Base-by-base conservation (phyloP, 2,888 invertebrate genomes). In the Drosophila setosimentum region DNA sequence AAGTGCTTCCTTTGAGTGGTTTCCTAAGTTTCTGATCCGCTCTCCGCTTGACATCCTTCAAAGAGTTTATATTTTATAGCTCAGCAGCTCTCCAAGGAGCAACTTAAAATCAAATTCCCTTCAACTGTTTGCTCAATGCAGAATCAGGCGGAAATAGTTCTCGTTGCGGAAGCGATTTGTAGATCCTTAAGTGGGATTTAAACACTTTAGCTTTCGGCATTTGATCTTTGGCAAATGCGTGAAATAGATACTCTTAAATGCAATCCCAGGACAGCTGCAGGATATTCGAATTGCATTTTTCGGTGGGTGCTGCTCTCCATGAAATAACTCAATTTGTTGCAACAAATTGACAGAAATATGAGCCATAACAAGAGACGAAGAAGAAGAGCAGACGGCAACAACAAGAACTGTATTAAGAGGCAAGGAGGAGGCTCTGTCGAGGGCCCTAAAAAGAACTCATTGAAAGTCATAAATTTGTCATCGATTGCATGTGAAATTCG, bases 401-500 rank as follows among this genome's bases (percentile, higher is more conserved):
- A 11, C 5, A 27, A 27, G 27, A 27, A 48, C 10, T 1, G 1
- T 21, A 45, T 45, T 24, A 16, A 16, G 24, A 24, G 45, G 45
- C 16, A 45, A 24, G 24, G 0, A 24, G 16, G 48, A 48, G 62
- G 29, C 45, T 30, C 48, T 66, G 59, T 62, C 35, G 59, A 76
- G 72, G 35, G 76, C 76, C 32, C 62, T 35, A 62, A 64, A 35
- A 32, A 30, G 57, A 67, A 66, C 73, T 65, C 81, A 80, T 73
- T 78, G 57, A 64, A 79, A 87, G 87, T 90, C 87, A 87, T 87
- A 87, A 87, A 87, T 87, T 87, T 87, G 84, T 87, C 90, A 87
- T 82, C 87, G 87, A 87, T 87, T 87, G 90, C 89, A 90, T 90
- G 87, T 87, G 87, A 87, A 90, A 87, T 88, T 83, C 68, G 87